Percentiles rank a stretch among this genome's conserved stretches.
phyloP scores from a whole-genome alignment of 2,888 invertebrate genomes.

The Anaspis maculata region DNA sequence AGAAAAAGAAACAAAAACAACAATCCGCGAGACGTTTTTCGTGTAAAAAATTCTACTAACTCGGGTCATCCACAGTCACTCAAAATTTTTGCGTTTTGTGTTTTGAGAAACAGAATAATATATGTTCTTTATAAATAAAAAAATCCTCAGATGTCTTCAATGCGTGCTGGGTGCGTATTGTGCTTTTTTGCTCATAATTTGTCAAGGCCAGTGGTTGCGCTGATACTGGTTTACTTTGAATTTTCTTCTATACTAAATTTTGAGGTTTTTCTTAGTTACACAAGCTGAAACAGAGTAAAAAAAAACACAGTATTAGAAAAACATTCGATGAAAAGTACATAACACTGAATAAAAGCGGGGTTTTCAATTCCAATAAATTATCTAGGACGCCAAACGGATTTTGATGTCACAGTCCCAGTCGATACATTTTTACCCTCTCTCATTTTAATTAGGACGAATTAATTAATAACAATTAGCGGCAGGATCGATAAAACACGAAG shows the following conservation, averaged over 20 bases:
- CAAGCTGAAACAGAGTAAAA: conserved; percentile 51
- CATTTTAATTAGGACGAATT: too few relatives aligned
- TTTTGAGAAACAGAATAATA: conserved; percentile 40
- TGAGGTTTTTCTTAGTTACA: conserved; percentile 50
- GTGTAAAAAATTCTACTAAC: conserved; percentile 33
- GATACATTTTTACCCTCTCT: too few relatives aligned
- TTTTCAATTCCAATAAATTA: too few relatives aligned
- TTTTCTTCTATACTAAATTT: conserved; percentile 47
- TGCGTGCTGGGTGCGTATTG: conserved; percentile 78
- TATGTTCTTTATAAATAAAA: conserved; percentile 43
- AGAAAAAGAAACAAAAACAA: too few relatives aligned
- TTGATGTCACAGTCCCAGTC: too few relatives aligned
- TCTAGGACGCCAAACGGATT: too few relatives aligned
- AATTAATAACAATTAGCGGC: too few relatives aligned
- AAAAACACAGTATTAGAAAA: not conserved
- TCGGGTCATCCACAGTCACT: conserved; percentile 44
- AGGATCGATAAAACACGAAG: too few relatives aligned
- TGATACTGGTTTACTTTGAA: conserved; percentile 43
- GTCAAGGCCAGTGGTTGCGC: conserved; percentile 41
- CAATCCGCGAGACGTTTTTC: conserved; percentile 20
- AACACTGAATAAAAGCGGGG: too few relatives aligned
- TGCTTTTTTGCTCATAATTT: conserved; percentile 43
- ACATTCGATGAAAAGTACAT: too few relatives aligned
- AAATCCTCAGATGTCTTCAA: conserved; percentile 84
- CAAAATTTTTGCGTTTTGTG: too few relatives aligned